phyloP scores from a whole-genome alignment of 2,888 invertebrate genomes.

The Caradrina kadenii region DNA sequence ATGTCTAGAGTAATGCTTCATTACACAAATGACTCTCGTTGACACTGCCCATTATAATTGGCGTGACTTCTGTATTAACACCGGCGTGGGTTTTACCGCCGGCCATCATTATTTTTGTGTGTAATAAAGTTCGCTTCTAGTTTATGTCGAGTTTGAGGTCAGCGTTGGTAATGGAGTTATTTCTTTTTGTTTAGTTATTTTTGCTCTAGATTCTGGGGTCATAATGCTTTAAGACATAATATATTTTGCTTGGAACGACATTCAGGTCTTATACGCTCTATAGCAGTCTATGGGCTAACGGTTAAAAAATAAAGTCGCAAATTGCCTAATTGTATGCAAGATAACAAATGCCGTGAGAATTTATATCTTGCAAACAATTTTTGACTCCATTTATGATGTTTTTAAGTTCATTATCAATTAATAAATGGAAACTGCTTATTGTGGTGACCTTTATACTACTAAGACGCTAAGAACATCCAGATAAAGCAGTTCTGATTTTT shows the following conservation, averaged over 20 bases:
- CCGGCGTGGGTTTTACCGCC: conserved; percentile 46
- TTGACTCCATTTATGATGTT: too few species aligned
- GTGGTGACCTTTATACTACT: too few species aligned
- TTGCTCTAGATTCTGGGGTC: background rate
- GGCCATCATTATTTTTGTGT: conserved; percentile 44
- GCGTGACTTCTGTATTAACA: conserved; percentile 52
- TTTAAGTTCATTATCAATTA: too few species aligned
- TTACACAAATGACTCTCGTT: conserved; percentile 62
- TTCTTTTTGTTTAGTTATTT: conserved; percentile 12
- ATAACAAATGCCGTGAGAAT: too few species aligned
- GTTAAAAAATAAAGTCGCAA: too few species aligned
- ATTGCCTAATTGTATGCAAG: too few species aligned
- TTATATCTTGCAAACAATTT: too few species aligned
- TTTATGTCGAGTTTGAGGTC: conserved; percentile 44
- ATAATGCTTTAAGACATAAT: background rate
- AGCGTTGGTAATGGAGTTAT: conserved; percentile 13
- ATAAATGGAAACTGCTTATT: too few species aligned
- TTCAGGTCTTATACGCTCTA: too few species aligned
- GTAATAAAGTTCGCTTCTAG: conserved; percentile 52
- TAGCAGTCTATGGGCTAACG: too few species aligned
- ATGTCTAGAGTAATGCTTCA: conserved; percentile 49
- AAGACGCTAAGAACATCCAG: background rate
- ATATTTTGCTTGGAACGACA: background rate
- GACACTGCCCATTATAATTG: conserved; percentile 57
- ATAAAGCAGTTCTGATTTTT: background rate